Conservation (phyloP, 2,113 vertebrate genomes). For the Antennarius striatus region DNA sequence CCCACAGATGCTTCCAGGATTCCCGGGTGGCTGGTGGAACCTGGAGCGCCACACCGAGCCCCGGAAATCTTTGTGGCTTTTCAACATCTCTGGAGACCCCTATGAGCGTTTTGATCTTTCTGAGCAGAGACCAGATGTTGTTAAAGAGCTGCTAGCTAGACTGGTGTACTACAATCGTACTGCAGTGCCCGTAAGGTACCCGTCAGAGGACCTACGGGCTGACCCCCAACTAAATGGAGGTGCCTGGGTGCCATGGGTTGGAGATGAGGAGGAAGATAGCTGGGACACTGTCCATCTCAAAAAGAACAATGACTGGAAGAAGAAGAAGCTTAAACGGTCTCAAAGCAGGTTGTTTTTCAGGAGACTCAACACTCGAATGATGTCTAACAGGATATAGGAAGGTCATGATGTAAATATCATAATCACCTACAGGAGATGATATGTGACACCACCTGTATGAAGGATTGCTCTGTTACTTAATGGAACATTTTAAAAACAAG, state of each 20-base stretch:
- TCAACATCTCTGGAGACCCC: constrained; percentile 93
- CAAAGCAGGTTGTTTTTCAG: constrained; percentile 90
- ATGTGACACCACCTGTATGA: background rate
- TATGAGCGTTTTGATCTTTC: constrained; percentile 90
- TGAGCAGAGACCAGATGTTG: constrained; percentile 86
- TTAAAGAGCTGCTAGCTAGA: constrained; percentile 86
- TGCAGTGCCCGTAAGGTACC: constrained; percentile 92
- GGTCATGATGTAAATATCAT: background rate
- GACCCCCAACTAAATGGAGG: constrained; percentile 92
- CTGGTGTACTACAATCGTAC: constrained; percentile 90
- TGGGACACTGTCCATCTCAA: constrained; percentile 68
- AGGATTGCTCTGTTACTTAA: background rate
- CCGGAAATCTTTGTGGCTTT: constrained; percentile 89
- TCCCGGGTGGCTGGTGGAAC: constrained; percentile 93
- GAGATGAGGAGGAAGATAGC: constrained; percentile 84
- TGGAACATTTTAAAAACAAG: constrained; percentile 1
- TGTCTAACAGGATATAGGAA: constrained; percentile 91
- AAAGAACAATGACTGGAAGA: constrained; percentile 78
- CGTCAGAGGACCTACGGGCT: constrained; percentile 90
- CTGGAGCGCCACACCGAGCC: constrained; percentile 86
- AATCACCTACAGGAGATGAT: background rate
- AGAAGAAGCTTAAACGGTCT: constrained; percentile 86
- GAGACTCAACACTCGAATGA: constrained; percentile 91
- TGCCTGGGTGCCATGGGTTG: constrained; percentile 94
- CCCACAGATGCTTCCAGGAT: constrained; percentile 87